Conservation (phyloP, 2,888 invertebrate species). For the Electrophaes corylata region DNA sequence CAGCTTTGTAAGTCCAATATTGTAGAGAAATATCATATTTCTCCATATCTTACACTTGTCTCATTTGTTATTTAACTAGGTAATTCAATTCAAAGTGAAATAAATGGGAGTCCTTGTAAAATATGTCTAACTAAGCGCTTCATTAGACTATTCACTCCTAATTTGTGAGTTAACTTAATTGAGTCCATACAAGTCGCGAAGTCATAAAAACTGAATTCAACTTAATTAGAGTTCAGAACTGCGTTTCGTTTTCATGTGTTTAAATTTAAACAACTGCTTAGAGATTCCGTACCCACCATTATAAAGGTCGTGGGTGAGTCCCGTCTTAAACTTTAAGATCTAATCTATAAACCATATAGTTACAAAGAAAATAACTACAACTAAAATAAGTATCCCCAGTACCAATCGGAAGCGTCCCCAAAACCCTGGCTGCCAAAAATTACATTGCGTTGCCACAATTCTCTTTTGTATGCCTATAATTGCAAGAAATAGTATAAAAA, state of each 20-base stretch:
- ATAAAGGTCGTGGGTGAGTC: neutral
- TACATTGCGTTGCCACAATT: too few species aligned
- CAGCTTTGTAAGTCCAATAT: neutral
- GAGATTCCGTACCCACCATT: neutral
- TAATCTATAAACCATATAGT: too few species aligned
- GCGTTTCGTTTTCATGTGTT: neutral
- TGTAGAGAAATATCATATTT: neutral
- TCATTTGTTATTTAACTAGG: neutral
- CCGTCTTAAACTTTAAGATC: too few species aligned
- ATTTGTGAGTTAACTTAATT: conserved; percentile 7
- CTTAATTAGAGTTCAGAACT: neutral
- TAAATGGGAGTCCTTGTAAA: neutral
- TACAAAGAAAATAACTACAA: too few species aligned
- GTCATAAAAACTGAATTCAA: conserved; percentile 3
- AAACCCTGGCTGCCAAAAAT: too few species aligned
- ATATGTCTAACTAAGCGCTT: conserved; percentile 12
- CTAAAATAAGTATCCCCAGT: too few species aligned
- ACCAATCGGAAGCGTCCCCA: too few species aligned
- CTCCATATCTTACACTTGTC: neutral
- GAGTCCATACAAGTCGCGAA: neutral
- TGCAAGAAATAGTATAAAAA: too few species aligned
- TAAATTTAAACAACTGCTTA: neutral
- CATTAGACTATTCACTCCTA: conserved; percentile 18
- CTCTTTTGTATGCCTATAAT: too few species aligned
- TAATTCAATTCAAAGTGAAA: neutral